Evolutionary conservation across 2,113 vertebrate genomes (phyloP).

Genomic region (Acanthisitta chloris): DNA sequence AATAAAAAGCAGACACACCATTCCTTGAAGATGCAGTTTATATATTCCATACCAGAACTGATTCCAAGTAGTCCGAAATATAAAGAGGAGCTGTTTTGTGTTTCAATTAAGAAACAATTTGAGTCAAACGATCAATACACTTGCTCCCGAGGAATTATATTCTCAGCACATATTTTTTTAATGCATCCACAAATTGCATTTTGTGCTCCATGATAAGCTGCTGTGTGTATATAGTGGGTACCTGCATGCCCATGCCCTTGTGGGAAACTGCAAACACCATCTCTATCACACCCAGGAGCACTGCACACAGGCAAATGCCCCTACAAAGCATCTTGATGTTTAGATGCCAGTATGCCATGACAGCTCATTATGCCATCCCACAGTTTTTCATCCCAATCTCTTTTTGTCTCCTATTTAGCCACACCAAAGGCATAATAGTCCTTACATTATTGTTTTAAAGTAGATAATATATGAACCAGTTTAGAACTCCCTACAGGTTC

Average conservation of each 20-base stretch:
- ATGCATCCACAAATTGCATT: neutral
- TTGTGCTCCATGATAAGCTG: neutral
- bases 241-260: neutral
- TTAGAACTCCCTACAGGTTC: neutral
- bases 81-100: neutral
- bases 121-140: neutral
- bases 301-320: neutral
- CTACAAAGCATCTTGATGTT: neutral
- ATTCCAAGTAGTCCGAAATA: neutral
- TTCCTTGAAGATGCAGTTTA: neutral
- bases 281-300: accelerated
- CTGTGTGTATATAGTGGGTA: accelerated
- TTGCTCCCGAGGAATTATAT: neutral
- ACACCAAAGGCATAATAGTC: neutral
- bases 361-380: neutral
- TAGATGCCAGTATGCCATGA: neutral
- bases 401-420: neutral
- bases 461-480: neutral
- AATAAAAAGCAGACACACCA: neutral
- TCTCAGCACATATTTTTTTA: neutral
- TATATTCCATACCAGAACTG: neutral
- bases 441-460: neutral
- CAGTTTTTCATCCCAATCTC: neutral
- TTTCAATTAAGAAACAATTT: slow-evolving; percentile 13
- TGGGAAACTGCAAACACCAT: neutral